Base-by-base conservation (phyloP, 2,113 vertebrate species). In the Erythrocebus patas region DNA sequence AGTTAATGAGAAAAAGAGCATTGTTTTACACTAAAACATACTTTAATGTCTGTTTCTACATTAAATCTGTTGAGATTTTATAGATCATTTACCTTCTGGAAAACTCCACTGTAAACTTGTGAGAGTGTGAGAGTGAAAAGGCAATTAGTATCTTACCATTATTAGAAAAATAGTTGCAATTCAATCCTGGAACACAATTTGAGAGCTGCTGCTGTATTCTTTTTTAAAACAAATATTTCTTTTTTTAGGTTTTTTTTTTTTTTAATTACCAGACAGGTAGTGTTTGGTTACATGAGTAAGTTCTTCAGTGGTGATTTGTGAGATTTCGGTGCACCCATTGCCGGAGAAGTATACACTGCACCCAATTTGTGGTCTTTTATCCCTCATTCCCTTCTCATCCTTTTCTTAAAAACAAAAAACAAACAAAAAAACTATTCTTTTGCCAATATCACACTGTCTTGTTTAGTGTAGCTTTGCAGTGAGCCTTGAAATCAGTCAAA, bases 101-200 rank as follows among this genome's bases (percentile, higher is more conserved):
- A 85, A 72, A 72, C 48, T 17, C 35, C 35, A 83, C 25, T 90
- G 3, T 52, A 52, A 32, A n/a, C 10, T 72, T 85, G 20, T 52
- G 22, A 90, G 43, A 43, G 5, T 55, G 59, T 78, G 25, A 50
- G 38, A 76, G 32, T 52, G 17, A 94, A 79, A 76, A 68, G 30
- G 48, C 27, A 45, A 20, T 23, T 86, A 64, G 17, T 22, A 38
- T 50, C 8, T 88, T 66, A 55, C 6, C 45, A 45, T 52, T 73
- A 73, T 50, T 75, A 78, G 73, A 75, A 81, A 94, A 91, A 64
- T 90, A 80, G 86, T 35, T 96, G 86, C 64, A 91, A 45, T 86
- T 86, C 30, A 91, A 5, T 86, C 23, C 57, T 73, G 80, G 17
- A 16, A 57, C 23, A 85, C 43, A 50, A 43, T 90, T 90, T 79